Conservation (phyloP, 2,888 invertebrate species). For the Athripsodes cinereus region DNA sequence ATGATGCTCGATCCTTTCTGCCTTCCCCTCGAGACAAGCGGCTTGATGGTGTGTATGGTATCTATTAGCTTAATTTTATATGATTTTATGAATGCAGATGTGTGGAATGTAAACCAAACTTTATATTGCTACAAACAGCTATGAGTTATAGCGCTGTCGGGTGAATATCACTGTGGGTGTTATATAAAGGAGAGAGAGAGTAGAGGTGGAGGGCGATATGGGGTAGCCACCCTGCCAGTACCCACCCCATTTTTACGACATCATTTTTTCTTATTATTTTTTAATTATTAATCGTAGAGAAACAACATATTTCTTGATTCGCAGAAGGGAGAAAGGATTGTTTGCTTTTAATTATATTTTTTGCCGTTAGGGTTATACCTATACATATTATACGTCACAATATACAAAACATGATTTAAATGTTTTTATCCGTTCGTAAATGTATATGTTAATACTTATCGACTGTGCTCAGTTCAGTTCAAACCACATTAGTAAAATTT, state of each 20-base stretch:
- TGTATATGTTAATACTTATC: too few relatives aligned
- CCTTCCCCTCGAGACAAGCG: too few relatives aligned
- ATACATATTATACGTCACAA: too few relatives aligned
- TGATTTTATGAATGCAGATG: too few relatives aligned
- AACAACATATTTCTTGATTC: slow-evolving; percentile 27
- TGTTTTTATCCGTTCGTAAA: too few relatives aligned
- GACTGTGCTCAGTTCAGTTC: too few relatives aligned
- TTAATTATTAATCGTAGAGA: slow-evolving; percentile 29
- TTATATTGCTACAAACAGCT: neutral
- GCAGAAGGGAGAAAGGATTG: slow-evolving; percentile 26
- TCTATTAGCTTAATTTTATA: too few relatives aligned
- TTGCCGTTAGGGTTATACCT: slow-evolving; percentile 9
- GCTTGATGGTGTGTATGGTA: too few relatives aligned
- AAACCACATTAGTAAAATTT: too few relatives aligned
- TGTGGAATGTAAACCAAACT: neutral
- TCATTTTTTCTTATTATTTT: slow-evolving; percentile 29
- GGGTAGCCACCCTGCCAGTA: neutral
- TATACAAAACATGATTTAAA: too few relatives aligned
- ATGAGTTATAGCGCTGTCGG: slow-evolving; percentile 5
- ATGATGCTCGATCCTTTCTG: too few relatives aligned
- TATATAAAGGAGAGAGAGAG: too few relatives aligned
- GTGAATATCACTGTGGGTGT: slow-evolving; percentile 1
- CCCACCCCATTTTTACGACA: slow-evolving; percentile 23
- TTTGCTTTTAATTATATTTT: slow-evolving; percentile 28
- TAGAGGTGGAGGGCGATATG: slow-evolving; percentile 7